Conservation (phyloP, 2,888 invertebrate genomes). For the Hyalella azteca region DNA sequence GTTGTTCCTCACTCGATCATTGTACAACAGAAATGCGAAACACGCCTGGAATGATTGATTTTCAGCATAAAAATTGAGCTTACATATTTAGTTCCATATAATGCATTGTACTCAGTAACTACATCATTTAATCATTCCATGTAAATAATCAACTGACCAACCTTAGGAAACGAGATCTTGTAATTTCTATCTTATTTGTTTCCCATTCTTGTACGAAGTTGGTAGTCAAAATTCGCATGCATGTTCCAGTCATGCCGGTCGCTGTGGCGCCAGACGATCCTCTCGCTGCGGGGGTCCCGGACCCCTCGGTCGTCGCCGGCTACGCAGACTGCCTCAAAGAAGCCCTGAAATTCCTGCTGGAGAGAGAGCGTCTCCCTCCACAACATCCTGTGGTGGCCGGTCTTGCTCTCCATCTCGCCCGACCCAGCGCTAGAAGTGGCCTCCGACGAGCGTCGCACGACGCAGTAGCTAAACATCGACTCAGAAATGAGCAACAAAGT, state of each 20-base stretch:
- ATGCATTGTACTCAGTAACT: too few relatives aligned
- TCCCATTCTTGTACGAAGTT: too few relatives aligned
- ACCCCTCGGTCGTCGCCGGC: slow-evolving; percentile 54
- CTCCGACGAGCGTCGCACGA: slow-evolving; percentile 39
- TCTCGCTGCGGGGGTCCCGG: slow-evolving; percentile 29
- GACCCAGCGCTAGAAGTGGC: slow-evolving; percentile 43
- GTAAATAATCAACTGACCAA: too few relatives aligned
- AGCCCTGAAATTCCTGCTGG: slow-evolving; percentile 51
- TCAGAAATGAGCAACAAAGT: background rate
- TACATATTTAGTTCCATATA: too few relatives aligned
- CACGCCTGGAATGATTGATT: too few relatives aligned
- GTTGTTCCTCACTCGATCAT: too few relatives aligned
- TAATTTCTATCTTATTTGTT: too few relatives aligned
- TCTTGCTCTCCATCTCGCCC: slow-evolving; percentile 48
- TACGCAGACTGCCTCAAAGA: slow-evolving; percentile 55
- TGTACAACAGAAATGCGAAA: too few relatives aligned
- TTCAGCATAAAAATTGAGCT: too few relatives aligned
- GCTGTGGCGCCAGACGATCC: slow-evolving; percentile 44
- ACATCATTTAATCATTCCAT: too few relatives aligned
- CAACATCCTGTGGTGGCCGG: slow-evolving; percentile 56
- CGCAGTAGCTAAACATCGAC: slow-evolving; percentile 39
- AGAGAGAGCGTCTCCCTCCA: slow-evolving; percentile 48
- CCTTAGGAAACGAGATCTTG: too few relatives aligned
- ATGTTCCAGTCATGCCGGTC: slow-evolving; percentile 45
- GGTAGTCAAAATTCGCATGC: background rate